Base-by-base conservation (phyloP, 2,888 invertebrate species). In the Callinectes sapidus region DNA sequence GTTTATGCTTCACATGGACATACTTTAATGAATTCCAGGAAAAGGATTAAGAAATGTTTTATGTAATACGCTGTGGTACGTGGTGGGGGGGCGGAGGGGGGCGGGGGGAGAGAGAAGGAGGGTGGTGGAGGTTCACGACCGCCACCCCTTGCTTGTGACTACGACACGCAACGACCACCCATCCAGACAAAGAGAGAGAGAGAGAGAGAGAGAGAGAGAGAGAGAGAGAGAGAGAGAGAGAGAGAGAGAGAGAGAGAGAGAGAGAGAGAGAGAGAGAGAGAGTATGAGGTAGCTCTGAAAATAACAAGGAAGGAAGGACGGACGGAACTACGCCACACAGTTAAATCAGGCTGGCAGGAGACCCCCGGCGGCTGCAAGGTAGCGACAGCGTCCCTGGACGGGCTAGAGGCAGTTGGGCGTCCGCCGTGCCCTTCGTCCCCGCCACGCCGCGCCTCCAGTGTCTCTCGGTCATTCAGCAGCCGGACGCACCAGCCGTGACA, bases 41-140 rank as follows among this genome's bases (percentile, higher is more conserved):
- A 71, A 28, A 71, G 28, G 71, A 8, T 6, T 71, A 71, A 71
- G 28, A 28, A 71, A 71, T 28, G 1, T 10, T 28, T 71, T 71
- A 71, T n/a, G 71, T 71, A 71, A 71, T 71, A 28, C 61, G 61
- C 10, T 71, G 71, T 71, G 71, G n/a, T 71, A 71, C 23, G 71
- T 18, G 61, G 61, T n/a, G n/a, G n/a, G n/a, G n/a, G n/a, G 18
- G 61, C 0, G 23, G 5, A 10, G 1, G 61, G 61, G 1, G n/a
- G 71, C 5, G 28, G 81, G 16, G 81, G 0, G n/a, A 16, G 14
- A 35, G 35, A 35, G 81, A 81, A 18, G 16, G 81, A 81, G 35
- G 35, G 71, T 8, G 28, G 71, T 28, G n/a, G 71, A n/a, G 3
- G 28, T 71, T 18, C 3, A 28, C 10, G 71, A 61, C 23, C 18